Evolutionary conservation across 1,140 invertebrate genomes (phyloP).

Genomic region (Aphaenogaster floridana): DNA sequence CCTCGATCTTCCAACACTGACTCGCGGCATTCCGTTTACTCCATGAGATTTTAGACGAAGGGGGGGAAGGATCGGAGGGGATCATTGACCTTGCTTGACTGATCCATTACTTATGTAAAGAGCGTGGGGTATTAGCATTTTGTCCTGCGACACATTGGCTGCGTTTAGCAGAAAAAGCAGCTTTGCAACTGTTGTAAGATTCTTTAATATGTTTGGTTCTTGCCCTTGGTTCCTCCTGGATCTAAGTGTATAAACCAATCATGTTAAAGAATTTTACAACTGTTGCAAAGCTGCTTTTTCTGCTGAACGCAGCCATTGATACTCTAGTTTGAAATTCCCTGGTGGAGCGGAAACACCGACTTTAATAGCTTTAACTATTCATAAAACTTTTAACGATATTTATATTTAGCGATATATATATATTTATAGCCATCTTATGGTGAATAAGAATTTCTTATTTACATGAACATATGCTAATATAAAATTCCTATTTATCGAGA

Average conservation of each 20-base stretch:
- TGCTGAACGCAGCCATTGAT: not conserved
- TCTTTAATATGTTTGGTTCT: too few relatives aligned
- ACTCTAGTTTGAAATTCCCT: not conserved
- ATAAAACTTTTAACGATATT: not conserved
- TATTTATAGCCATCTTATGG: not conserved
- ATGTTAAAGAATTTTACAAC: too few relatives aligned
- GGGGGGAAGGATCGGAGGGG: not conserved
- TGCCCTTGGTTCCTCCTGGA: too few relatives aligned
- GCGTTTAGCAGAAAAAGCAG: too few relatives aligned
- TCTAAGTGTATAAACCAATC: too few relatives aligned
- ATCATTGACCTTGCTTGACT: slow-evolving; percentile 13
- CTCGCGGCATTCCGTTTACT: not conserved
- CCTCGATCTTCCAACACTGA: too few relatives aligned
- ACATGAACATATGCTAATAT: not conserved
- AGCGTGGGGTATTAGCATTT: not conserved
- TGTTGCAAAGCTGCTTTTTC: too few relatives aligned
- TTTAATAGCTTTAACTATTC: not conserved
- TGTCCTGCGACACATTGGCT: not conserved
- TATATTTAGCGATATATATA: too few relatives aligned
- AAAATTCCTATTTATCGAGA: not conserved
- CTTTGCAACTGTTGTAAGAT: too few relatives aligned
- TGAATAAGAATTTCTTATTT: not conserved
- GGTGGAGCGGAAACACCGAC: not conserved
- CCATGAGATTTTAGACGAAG: not conserved
- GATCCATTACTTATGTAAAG: not conserved